Evolutionary conservation across 1,140 invertebrate species (phyloP), one percentile per base, ranked within the genome.

Genomic region (Diorhabda carinulata): DNA sequence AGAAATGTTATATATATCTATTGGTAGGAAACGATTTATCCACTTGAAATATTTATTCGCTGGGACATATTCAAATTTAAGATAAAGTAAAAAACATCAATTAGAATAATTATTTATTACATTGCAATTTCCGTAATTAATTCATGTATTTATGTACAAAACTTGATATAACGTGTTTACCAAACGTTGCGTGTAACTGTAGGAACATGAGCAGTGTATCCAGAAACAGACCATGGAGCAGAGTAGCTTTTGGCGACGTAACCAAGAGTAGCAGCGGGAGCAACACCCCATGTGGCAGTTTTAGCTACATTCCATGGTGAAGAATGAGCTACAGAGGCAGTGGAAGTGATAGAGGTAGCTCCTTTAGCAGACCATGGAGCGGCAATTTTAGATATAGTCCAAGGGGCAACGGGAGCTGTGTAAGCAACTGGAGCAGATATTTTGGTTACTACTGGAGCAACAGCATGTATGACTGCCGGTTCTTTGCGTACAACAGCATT

Each of bases 401-500:
- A 47, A 47, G 52, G 63, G 9, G 69, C 69, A 44, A 64, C 5
- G 9, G 69, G 64, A 43, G 69, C 69, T 10, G 65, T 61, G 3
- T 70, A 59, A 56, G 60, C 45, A 10, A 43, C 41, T 43, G 66
- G 42, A 40, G 66, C 72, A 3, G 78, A 75, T 8, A 69, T 72
- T 64, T 73, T 73, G 42, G 72, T 70, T 7, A 70, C 64, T 58
- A 43, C 66, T 61, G 66, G 66, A 41, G 65, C 43, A 45, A 61
- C 9, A 68, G 67, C 71, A 56, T 68, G 25, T 25, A 25, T 25
- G 45, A 71, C 56, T n/a, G 76, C 57, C 60, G 77, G 71, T 77
- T 81, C 72, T 56, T 81, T 71, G 43, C 78, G 82, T 57, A 71
- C 70, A 3, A 67, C 70, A 43, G 70, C 70, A 76, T 83, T 83